phyloP scores from a whole-genome alignment of 2,888 invertebrate species.

The Pterostichus madidus region DNA sequence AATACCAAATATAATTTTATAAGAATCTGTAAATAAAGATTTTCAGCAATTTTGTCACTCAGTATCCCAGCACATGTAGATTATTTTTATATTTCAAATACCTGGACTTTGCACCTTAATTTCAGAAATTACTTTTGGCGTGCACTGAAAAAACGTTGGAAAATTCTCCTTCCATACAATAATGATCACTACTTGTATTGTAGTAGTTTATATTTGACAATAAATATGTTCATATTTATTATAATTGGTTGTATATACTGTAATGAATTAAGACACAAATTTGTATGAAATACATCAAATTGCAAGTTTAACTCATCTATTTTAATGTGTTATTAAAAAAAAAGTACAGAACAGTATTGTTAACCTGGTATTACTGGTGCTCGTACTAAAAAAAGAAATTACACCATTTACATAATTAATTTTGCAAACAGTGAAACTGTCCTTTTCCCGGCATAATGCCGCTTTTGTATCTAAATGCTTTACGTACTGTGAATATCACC shows the following conservation, averaged over 20 bases:
- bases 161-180: background rate
- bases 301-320: slow-evolving; percentile 30
- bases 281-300: slow-evolving; percentile 6
- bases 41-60: no score
- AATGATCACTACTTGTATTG: background rate
- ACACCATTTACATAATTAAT: slow-evolving; percentile 9
- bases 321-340: slow-evolving; percentile 25
- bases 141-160: background rate
- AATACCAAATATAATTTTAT: background rate
- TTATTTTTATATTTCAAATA: slow-evolving; percentile 19
- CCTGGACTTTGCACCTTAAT: slow-evolving; percentile 3
- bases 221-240: background rate
- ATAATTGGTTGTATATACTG: slow-evolving; percentile 6
- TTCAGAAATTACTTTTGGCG: slow-evolving; percentile 4
- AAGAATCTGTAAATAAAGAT: background rate
- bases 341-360: slow-evolving; percentile 25
- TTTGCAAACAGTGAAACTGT: slow-evolving; percentile 23
- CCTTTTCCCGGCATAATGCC: background rate
- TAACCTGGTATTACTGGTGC: slow-evolving; percentile 43
- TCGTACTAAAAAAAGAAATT: slow-evolving; percentile 2
- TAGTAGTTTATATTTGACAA: background rate
- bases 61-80: background rate
- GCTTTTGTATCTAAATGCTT: slow-evolving; percentile 31
- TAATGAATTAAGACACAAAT: slow-evolving; percentile 39
- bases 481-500: slow-evolving; percentile 45